Evolutionary conservation across 2,888 invertebrate genomes (phyloP).

Genomic region (Nemoura dubitans): DNA sequence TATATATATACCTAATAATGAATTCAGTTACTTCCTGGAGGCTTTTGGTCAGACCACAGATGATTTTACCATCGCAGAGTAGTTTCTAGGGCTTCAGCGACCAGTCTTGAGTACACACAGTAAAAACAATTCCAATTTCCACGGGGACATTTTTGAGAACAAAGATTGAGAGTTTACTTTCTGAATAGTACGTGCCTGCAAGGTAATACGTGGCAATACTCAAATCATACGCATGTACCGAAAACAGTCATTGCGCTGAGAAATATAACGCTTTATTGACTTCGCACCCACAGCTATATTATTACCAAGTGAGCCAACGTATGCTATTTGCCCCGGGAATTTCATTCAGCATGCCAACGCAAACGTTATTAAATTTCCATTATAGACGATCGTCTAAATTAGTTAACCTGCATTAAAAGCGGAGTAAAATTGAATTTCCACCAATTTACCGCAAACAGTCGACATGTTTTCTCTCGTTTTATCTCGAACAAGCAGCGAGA

Average conservation of each 20-base stretch:
- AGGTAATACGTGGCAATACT: neutral
- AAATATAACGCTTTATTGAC: neutral
- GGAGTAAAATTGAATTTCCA: neutral
- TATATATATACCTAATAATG: neutral
- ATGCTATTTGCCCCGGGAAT: neutral
- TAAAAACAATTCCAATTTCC: too few relatives aligned
- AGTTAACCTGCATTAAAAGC: slow-evolving; percentile 12
- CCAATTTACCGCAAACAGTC: neutral
- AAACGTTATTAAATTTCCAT: neutral
- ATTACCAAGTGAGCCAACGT: neutral
- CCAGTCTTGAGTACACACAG: too few relatives aligned
- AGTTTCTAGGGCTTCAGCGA: too few relatives aligned
- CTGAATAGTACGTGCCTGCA: too few relatives aligned
- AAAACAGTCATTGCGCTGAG: neutral
- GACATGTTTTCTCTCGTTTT: neutral
- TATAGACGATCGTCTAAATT: neutral
- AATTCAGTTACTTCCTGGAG: neutral
- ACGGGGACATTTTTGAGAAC: too few relatives aligned
- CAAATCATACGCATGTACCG: too few relatives aligned
- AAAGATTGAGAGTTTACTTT: neutral
- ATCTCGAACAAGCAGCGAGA: neutral
- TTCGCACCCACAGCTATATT: neutral
- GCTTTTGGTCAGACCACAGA: neutral
- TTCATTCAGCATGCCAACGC: neutral
- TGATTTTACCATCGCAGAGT: too few relatives aligned